Conservation (phyloP, 2,888 invertebrate species). For the Ormyrus pomaceus region DNA sequence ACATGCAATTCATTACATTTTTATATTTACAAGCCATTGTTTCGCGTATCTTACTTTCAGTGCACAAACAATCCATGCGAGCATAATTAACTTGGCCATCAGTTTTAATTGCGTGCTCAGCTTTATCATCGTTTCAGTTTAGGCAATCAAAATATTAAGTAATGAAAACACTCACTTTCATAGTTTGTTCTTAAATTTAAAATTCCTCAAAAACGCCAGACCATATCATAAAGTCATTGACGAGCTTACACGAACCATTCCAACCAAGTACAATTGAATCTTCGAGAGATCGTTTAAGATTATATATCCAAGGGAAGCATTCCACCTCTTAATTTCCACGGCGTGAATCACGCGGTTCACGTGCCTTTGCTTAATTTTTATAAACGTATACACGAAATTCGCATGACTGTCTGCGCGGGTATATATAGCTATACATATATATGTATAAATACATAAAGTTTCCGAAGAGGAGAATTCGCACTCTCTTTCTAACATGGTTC, state of each 20-base stretch:
- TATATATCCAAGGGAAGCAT: not conserved
- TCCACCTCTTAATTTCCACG: not conserved
- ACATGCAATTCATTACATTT: not conserved
- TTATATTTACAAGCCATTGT: not conserved
- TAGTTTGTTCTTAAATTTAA: not conserved
- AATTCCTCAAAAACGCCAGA: too few species aligned
- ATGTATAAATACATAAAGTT: conserved; percentile 15
- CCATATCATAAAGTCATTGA: not conserved
- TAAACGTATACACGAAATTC: not conserved
- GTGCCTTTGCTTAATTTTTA: not conserved
- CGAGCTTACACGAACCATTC: not conserved
- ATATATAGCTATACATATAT: conserved; percentile 9
- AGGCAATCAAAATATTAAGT: not conserved
- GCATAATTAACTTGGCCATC: not conserved
- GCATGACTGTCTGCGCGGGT: not conserved
- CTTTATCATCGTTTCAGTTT: not conserved
- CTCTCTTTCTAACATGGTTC: conserved; percentile 45
- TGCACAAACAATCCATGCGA: not conserved
- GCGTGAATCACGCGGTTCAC: not conserved
- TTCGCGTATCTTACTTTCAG: too few species aligned
- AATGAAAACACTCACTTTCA: not conserved
- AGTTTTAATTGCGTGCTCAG: not conserved
- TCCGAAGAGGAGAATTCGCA: conserved; percentile 13
- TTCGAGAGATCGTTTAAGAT: not conserved
- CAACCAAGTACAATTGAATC: not conserved